Conservation (phyloP, 2,113 vertebrate species). For the Tor tambroides region DNA sequence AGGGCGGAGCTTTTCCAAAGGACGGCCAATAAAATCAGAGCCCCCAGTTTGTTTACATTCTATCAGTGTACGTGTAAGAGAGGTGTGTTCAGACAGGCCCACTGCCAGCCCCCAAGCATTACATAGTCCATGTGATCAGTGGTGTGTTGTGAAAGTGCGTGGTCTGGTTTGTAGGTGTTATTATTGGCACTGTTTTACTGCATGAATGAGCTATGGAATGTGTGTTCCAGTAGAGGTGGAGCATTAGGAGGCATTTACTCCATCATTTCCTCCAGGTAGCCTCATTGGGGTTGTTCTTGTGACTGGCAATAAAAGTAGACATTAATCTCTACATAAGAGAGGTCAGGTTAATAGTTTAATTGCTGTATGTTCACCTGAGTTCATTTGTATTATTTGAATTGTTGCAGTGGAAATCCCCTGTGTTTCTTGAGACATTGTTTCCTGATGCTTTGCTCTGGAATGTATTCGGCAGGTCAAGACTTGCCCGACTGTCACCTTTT, state of each 20-base stretch:
- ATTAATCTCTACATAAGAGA: not conserved
- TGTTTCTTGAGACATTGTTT: not conserved
- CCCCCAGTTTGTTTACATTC: slow-evolving; percentile 44
- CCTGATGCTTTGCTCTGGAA: slow-evolving; percentile 10
- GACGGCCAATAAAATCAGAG: slow-evolving; percentile 21
- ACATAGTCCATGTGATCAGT: slow-evolving; percentile 25
- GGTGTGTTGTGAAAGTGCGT: slow-evolving; percentile 1
- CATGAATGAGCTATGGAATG: slow-evolving; percentile 21
- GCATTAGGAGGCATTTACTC: slow-evolving; percentile 7
- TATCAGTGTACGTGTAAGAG: slow-evolving; percentile 30
- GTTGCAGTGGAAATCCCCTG: slow-evolving; percentile 51
- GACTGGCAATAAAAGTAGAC: slow-evolving; percentile 4
- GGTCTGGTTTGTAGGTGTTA: slow-evolving; percentile 14
- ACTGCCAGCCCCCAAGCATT: not conserved
- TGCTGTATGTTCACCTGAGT: not conserved
- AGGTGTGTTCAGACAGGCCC: slow-evolving; percentile 23
- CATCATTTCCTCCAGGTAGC: slow-evolving; percentile 1
- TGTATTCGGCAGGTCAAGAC: slow-evolving; percentile 21
- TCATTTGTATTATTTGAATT: not conserved
- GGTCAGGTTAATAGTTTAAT: not conserved
- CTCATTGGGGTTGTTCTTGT: not conserved
- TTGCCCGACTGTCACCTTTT: slow-evolving; percentile 29
- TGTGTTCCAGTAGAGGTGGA: slow-evolving; percentile 17
- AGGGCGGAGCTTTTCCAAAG: not conserved
- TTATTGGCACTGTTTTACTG: not conserved